Evolutionary conservation across 2,888 invertebrate genomes (phyloP).

Genomic region (Augiades crinisus): DNA sequence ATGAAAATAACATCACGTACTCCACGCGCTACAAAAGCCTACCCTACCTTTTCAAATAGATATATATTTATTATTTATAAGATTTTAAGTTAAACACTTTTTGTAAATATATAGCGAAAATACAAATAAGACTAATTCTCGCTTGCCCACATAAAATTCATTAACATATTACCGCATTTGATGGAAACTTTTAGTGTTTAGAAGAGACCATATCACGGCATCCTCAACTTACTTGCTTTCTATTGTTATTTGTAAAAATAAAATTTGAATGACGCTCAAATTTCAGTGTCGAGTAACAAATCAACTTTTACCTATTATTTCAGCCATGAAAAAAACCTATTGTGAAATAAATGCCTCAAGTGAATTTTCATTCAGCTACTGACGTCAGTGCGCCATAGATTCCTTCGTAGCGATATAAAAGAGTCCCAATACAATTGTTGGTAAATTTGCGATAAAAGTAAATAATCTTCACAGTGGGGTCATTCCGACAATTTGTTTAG

Average conservation of each 20-base stretch:
- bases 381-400: conserved; percentile 37
- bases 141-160: too few species aligned
- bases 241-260: too few species aligned
- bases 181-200: too few species aligned
- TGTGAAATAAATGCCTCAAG: background rate
- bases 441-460: conserved; percentile 58
- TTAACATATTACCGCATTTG: too few species aligned
- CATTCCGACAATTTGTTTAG: conserved; percentile 58
- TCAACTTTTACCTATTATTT: background rate
- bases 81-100: too few species aligned
- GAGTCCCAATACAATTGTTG: conserved; percentile 43
- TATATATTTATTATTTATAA: too few species aligned
- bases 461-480: conserved; percentile 51
- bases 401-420: conserved; percentile 43
- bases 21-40: background rate
- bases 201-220: too few species aligned
- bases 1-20: background rate
- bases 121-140: too few species aligned
- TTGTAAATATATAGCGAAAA: too few species aligned
- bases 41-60: background rate
- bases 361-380: background rate
- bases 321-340: background rate
- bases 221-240: too few species aligned
- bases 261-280: too few species aligned
- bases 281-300: background rate